Base-by-base conservation (phyloP, 2,113 vertebrate species). In the Myotis davidii region DNA sequence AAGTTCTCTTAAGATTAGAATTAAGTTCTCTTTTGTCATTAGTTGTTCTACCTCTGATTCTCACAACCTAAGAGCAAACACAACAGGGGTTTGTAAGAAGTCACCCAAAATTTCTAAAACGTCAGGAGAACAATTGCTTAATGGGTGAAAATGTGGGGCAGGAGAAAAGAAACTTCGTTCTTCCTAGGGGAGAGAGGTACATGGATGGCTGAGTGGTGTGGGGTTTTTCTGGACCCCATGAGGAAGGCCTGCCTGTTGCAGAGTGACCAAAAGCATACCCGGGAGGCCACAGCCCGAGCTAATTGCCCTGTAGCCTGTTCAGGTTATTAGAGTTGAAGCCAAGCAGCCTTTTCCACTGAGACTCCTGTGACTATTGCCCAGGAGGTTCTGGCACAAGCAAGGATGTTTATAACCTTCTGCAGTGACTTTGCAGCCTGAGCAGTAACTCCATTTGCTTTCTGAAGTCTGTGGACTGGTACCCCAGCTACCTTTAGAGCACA, bases 391-490 rank as follows among this genome's bases (percentile, higher is more conserved):
- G 81, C 61, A 42, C 3, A 32, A 84, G 65, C 76, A 67, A 85
- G 32, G 90, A 86, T 96, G 94, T 97, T 97, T 94, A 95, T 94
- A 65, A 96, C 88, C 42, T 95, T 93, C 59, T 45, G 13, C 74
- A 65, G 18, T 79, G 92, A 95, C 83, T 90, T 72, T 95, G 91
- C 77, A 95, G 88, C 64, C 61, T 45, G 54, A 42, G 64, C 61
- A n/a, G 69, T 39, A 88, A 64, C 17, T 1, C 73, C 56, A 4
- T 83, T 74, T 89, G 79, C 50, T 84, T 67, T 67, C 50, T 29
- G 14, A 29, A 8, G 34, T n/a, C 88, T 52, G 37, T 18, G 59
- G 42, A 54, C 65, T 34, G 65, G n/a, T 64, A 32, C 16, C 73
- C 70, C 29, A 25, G 52, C 34, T 74, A 54, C 42, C 20, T 78